Evolutionary conservation across 2,113 vertebrate species (phyloP).

Genomic region (Picathartes gymnocephalus): DNA sequence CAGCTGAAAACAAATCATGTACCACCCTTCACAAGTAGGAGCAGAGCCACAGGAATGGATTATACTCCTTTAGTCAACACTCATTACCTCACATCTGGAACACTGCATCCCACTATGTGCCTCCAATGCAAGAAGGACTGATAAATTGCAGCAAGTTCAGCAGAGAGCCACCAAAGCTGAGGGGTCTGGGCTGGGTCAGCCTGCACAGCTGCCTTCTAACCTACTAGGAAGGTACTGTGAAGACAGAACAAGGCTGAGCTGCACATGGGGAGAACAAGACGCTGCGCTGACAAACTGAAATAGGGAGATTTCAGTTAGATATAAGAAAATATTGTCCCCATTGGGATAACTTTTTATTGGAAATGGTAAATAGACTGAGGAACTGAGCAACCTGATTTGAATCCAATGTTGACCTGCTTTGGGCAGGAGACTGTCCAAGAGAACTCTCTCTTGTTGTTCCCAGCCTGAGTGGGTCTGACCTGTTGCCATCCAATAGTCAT

Average conservation of each 20-base stretch:
- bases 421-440: not conserved
- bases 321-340: not conserved
- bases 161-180: not conserved
- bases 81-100: not conserved
- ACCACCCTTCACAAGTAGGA: not conserved
- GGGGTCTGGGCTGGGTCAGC: not conserved
- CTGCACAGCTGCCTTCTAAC: not conserved
- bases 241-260: not conserved
- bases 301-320: not conserved
- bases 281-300: not conserved
- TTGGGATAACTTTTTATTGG: not conserved
- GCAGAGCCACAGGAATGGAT: not conserved
- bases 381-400: not conserved
- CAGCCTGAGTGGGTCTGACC: not conserved
- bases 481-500: not conserved
- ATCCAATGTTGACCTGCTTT: not conserved
- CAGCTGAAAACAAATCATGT: not conserved
- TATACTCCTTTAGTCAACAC: not conserved
- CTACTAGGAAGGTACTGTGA: not conserved
- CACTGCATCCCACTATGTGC: not conserved
- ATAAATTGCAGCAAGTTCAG: not conserved
- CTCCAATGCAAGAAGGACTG: not conserved
- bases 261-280: not conserved
- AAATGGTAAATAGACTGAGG: not conserved
- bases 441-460: not conserved